phyloP scores from a whole-genome alignment of 2,113 vertebrate genomes.

The Heterotilapia buettikoferi region DNA sequence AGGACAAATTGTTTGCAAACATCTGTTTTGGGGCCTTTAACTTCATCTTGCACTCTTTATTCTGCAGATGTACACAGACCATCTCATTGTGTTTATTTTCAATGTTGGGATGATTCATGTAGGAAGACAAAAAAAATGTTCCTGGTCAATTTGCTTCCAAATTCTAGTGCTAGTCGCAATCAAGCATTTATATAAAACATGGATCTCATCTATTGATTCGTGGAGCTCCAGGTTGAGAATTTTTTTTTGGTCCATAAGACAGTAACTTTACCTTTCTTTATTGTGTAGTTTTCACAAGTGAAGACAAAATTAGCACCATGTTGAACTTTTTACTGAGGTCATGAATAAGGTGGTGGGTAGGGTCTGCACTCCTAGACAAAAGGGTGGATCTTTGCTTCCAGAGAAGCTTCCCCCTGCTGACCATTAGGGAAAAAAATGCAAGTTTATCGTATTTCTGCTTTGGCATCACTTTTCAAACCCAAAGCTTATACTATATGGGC shows the following conservation, averaged over 20 bases:
- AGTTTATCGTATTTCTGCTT: not conserved
- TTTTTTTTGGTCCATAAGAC: not conserved
- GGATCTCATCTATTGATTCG: not conserved
- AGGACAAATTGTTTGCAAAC: not conserved
- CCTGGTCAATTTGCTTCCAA: not conserved
- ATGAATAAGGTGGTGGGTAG: not conserved
- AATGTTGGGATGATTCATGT: not conserved
- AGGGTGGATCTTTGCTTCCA: not conserved
- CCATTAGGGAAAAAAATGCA: fast-evolving
- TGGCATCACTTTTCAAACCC: not conserved
- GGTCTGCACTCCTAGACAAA: not conserved
- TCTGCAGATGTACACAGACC: not conserved
- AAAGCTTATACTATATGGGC: not conserved
- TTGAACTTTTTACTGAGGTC: not conserved
- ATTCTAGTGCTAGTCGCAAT: not conserved
- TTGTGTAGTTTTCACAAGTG: not conserved
- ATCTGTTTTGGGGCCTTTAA: not conserved
- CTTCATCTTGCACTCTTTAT: not conserved
- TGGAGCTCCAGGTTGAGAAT: not conserved
- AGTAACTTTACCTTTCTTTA: not conserved
- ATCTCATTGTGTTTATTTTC: not conserved
- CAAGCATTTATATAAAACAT: not conserved
- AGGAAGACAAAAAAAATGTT: not conserved
- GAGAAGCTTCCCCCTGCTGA: not conserved
- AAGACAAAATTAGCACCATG: not conserved